A percentile compares a stretch with the other conserved stretches of the same genome.
phyloP scores from a whole-genome alignment of 2,797 vertebrate genomes.

The Melanogrammus aeglefinus region DNA sequence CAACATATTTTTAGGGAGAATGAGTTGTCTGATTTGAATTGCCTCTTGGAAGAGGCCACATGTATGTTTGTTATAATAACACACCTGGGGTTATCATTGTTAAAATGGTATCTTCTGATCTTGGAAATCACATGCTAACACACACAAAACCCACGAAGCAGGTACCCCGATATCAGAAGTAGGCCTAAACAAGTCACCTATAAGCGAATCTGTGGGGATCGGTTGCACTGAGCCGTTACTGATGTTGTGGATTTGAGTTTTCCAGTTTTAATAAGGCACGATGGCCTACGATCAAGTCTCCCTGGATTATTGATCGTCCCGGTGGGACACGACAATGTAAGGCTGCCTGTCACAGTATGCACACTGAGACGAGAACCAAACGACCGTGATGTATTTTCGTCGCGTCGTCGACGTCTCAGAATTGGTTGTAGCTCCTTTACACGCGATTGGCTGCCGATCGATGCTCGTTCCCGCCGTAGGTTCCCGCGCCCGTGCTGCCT shows the following conservation, averaged over 20 bases:
- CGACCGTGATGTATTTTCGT: not conserved
- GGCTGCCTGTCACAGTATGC: not conserved
- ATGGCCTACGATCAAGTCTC: not conserved
- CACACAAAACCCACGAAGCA: not conserved
- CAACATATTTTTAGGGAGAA: too few relatives aligned
- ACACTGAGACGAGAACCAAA: not conserved
- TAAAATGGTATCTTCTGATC: not conserved
- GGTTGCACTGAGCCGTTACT: not conserved
- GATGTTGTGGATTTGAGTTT: not conserved
- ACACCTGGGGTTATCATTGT: not conserved
- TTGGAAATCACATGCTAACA: not conserved
- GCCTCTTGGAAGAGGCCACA: too few relatives aligned
- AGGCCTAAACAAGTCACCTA: not conserved
- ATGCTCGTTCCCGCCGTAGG: conserved; percentile 65
- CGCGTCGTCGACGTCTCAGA: conserved; percentile 23
- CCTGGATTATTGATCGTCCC: not conserved
- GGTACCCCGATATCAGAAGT: not conserved
- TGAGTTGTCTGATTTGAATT: too few relatives aligned
- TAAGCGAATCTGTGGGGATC: not conserved
- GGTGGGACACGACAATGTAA: not conserved
- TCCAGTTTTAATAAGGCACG: not conserved
- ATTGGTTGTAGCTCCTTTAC: conserved; percentile 61
- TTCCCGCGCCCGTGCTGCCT: conserved; percentile 58
- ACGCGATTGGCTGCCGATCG: conserved; percentile 68
- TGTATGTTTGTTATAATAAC: not conserved